These are phyloP conservation scores for Liodrosophila aerea DNA, from an alignment of 2,888 invertebrate genomes.

Conservation along the genomic window DNA sequence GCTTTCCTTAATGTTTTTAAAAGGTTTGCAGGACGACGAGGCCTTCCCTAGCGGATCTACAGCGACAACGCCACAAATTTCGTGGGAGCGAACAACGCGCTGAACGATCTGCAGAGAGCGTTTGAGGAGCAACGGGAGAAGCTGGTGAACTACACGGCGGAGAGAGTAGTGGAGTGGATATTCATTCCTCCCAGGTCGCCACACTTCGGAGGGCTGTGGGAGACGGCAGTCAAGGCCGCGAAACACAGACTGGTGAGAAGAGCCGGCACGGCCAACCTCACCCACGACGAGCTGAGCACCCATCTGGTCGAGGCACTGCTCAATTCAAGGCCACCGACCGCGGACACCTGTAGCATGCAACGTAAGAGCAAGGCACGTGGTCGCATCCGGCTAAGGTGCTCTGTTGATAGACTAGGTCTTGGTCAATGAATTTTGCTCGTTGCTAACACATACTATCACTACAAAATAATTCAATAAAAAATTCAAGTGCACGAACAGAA, in stretches of 20 bases:
- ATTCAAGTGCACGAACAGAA: too few relatives aligned
- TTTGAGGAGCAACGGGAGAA: constrained; percentile 6
- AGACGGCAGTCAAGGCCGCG: constrained; percentile 16
- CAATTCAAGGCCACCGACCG: constrained; percentile 29
- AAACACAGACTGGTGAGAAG: constrained; percentile 15
- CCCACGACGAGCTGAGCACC: constrained; percentile 27
- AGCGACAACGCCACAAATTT: constrained; percentile 4
- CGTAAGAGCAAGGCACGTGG: constrained; percentile 31
- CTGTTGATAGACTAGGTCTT: constrained; percentile 22
- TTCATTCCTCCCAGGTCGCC: constrained; percentile 36
- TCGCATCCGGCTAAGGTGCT: too few relatives aligned
- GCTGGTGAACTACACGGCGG: constrained; percentile 6
- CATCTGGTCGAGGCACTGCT: constrained; percentile 35
- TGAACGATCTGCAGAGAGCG: neutral
- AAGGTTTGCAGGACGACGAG: neutral
- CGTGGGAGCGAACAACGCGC: constrained; percentile 1
- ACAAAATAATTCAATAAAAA: too few relatives aligned
- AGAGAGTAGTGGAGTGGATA: constrained; percentile 19
- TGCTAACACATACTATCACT: too few relatives aligned
- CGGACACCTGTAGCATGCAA: neutral
- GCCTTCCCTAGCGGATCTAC: too few relatives aligned
- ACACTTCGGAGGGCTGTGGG: constrained; percentile 28
- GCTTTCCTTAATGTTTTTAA: neutral
- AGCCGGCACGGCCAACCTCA: constrained; percentile 13
- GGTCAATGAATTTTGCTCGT: too few relatives aligned